Conservation (phyloP, 2,797 vertebrate genomes). For the Melanogrammus aeglefinus region DNA sequence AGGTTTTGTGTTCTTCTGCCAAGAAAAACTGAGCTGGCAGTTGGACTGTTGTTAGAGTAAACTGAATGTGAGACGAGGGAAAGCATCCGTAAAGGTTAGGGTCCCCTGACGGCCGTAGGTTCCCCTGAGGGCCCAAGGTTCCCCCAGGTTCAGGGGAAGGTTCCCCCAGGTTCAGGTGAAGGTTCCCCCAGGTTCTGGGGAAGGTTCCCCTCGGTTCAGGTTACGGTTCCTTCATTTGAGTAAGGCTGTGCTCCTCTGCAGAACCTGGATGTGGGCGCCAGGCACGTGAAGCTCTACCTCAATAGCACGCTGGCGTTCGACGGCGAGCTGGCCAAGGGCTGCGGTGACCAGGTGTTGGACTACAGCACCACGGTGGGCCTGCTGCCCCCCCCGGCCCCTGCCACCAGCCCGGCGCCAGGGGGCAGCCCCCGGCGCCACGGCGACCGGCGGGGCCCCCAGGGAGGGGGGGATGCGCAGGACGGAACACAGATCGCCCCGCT, state of each 20-base stretch:
- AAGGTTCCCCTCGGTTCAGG: too few relatives aligned
- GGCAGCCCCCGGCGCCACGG: slow-evolving; percentile 52
- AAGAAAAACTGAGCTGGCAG: background rate
- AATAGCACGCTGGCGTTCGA: slow-evolving; percentile 86
- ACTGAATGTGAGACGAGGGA: background rate
- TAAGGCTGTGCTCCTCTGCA: slow-evolving; percentile 46
- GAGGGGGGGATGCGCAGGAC: slow-evolving; percentile 54
- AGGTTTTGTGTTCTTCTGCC: background rate
- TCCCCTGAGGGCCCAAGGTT: too few relatives aligned
- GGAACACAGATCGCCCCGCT: slow-evolving; percentile 34
- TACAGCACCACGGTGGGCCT: slow-evolving; percentile 76
- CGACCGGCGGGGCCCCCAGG: slow-evolving; percentile 36
- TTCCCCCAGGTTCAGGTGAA: too few relatives aligned
- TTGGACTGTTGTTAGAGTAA: background rate
- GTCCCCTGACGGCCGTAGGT: too few relatives aligned
- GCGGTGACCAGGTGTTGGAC: slow-evolving; percentile 75
- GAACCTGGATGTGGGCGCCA: slow-evolving; percentile 85
- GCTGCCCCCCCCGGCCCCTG: slow-evolving; percentile 60
- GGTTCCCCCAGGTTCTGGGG: too few relatives aligned
- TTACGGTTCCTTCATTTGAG: background rate
- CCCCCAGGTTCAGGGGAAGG: too few relatives aligned
- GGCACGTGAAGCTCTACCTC: slow-evolving; percentile 84
- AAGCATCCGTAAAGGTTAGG: background rate
- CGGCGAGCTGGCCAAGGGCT: slow-evolving; percentile 82
- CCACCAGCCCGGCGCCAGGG: slow-evolving; percentile 67